Evolutionary conservation across 1,140 invertebrate species (phyloP), one percentile per base, ranked within the genome.

Genomic region (Holotrichia oblita): DNA sequence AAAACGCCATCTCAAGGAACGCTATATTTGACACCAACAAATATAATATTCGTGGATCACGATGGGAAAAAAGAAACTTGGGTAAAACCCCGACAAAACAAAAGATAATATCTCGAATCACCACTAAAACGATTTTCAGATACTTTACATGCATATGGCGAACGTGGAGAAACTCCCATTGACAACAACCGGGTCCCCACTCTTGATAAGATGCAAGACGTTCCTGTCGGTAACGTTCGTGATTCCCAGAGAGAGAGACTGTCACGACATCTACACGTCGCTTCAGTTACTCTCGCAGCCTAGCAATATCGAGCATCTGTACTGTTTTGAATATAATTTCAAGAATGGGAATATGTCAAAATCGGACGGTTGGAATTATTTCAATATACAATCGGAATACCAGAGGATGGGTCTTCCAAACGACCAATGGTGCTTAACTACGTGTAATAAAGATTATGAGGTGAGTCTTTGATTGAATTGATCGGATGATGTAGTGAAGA

Each of bases 201-300:
- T 99, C 40, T 90, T 95, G 80, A 96, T 99, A 79, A 92, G 96
- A 77, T 99, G 97, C 82, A 99, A 99, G 90, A 97, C 97, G 83
- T 99, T 99, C 89, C 91, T 97, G 80, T 96, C 94, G 14, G 93
- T 98, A 20, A 97, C 96, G 80, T 98, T 99, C 88, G 92, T 99
- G 40, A 95, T 99, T 82, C 95, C 97, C 3, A 93, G 94, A 82
- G 98, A 99, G 89, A 90, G 97, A 78, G 98, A 99, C 87, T 99
- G 97, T 85, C 96, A 99, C 86, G 97, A 99, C 86, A 93, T 99
- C 82, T 98, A 94, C 85, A 92, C 93, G 76, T 95, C 95, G 0
- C 88, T 99, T 48, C 89, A 93, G 40, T 93, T 96, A 85, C 90
- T 99, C 27, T 97, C 96, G 77, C 95, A 96, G 85, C 97, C 98